Evolutionary conservation across 1,140 invertebrate species (phyloP), one percentile per base, ranked within the genome.

Genomic region (Akabosia matsudoensis): DNA sequence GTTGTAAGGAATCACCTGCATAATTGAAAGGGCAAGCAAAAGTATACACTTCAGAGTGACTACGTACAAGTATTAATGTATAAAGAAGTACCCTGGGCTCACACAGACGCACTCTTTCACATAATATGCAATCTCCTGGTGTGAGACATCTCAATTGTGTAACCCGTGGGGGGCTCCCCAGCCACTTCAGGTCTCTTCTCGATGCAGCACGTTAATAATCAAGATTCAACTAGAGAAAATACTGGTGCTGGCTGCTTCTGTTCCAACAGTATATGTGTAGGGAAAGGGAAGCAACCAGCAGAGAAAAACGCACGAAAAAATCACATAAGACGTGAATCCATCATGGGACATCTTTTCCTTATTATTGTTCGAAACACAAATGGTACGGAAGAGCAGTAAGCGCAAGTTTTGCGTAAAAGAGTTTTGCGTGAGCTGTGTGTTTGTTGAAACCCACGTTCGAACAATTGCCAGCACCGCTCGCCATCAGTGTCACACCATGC

Each of bases 91-190:
- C 67, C 31, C 22, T 18, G 18, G 10, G 26, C 28, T 10, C 16
- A 33, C 7, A 70, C 16, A 70, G 24, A 34, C 31, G 30, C n/a
- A 33, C 33, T 18, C 33, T 37, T 28, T 72, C 70, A 45, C 33
- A 67, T 67, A 31, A 67, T 67, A 67, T 31, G 61, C 22, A 67
- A 37, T 78, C 76, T 78, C 79, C 79, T 74, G 79, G 79, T 76
- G 79, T 73, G 79, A 80, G 75, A 80, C 76, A 78, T 80, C 79
- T 80, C 79, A 80, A 80, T 80, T 80, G 76, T 79, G 56, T 74
- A 76, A 77, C 74, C 79, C 76, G 52, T 72, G 74, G 76, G 79
- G n/a, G 76, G 70, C 76, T 74, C 76, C 75, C 76, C 72, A 75
- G 26, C 37, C 56, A 34, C 24, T 74, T 24, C 64, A 52, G 56